Percentiles rank a stretch among this genome's conserved stretches.
Evolutionary conservation across 2,113 vertebrate species (phyloP).

Genomic region (Cisticola juncidis): DNA sequence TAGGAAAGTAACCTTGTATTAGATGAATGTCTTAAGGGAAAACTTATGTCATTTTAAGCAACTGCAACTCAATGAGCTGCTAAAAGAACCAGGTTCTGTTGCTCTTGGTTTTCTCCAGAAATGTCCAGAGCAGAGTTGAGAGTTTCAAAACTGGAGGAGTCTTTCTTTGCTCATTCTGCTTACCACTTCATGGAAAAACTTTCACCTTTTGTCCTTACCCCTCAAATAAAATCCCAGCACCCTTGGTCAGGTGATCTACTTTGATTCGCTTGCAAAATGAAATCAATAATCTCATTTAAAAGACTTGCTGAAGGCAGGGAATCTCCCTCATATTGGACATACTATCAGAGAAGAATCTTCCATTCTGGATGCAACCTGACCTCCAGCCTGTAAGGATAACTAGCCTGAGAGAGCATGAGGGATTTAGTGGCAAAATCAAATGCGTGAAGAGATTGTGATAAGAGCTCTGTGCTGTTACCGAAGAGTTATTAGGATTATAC

Average conservation of each 20-base stretch:
- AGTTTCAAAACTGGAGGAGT: neutral
- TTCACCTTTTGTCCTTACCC: constrained; percentile 45
- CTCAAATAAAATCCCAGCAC: neutral
- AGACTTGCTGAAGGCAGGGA: constrained; percentile 49
- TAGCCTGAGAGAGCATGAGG: neutral
- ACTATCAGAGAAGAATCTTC: constrained; percentile 41
- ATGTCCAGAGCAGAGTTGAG: neutral
- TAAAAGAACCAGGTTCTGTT: neutral
- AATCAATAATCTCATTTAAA: constrained; percentile 67
- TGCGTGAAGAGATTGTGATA: neutral
- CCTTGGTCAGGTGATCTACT: constrained; percentile 1
- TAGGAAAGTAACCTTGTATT: neutral
- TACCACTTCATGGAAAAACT: neutral
- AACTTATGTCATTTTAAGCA: neutral
- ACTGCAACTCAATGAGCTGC: neutral
- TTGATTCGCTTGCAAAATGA: neutral
- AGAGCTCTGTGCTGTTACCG: neutral
- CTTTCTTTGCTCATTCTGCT: neutral
- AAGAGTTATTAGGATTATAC: neutral
- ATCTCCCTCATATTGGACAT: neutral
- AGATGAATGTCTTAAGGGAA: neutral
- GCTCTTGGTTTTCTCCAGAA: neutral
- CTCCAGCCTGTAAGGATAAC: constrained; percentile 31
- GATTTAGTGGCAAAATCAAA: constrained; percentile 26
- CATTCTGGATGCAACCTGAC: constrained; percentile 37